Base-by-base conservation (phyloP, 2,888 invertebrate genomes). In the Nephrocerus scutellatus region DNA sequence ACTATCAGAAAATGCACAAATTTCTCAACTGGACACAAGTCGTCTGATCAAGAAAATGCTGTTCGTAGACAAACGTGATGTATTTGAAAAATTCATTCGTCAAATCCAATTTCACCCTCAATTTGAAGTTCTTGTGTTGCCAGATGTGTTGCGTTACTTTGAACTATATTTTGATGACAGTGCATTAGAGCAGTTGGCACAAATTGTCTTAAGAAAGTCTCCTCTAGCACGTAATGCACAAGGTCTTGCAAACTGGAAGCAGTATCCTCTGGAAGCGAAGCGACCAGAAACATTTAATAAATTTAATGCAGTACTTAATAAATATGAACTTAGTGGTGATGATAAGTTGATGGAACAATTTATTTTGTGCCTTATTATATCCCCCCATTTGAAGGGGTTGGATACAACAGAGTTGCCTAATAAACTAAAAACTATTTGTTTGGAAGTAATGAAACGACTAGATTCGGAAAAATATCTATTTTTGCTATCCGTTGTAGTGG, bases 21-120 rank as follows among this genome's bases (percentile, higher is more conserved):
- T 88, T 9, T 74, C 78, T 3, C 87, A 87, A 65, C 79, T 87
- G 57, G 77, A 80, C 57, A 77, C 83, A 0, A 79, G 80, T 22
- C 72, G 76, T n/a, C 68, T 87, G 36, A 74, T 81, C 1, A 74
- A 76, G 53, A 80, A 79, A 46, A 67, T 81, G 16, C 60, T 85
- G 20, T 71, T 71, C 9, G 60, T 80, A 9, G 70, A 74, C 7
- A 70, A 76, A 37, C 71, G 73, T 30, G 65, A 70, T 21, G 71
- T 82, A 13, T 70, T 80, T 21, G 72, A 82, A 33, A 71, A 74
- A 39, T 80, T 84, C 55, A 74, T 84, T 3, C 74, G 78, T 52
- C 75, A 77, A 60, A 75, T 85, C 4, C 71, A 76, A 23, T 63
- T 72, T 21, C 82, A 80, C 56, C 72, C 79, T 0, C 77, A 79